Percentiles rank a stretch among this genome's conserved stretches.
phyloP scores from a whole-genome alignment of 2,888 invertebrate genomes.

The Mycalesis mineus region DNA sequence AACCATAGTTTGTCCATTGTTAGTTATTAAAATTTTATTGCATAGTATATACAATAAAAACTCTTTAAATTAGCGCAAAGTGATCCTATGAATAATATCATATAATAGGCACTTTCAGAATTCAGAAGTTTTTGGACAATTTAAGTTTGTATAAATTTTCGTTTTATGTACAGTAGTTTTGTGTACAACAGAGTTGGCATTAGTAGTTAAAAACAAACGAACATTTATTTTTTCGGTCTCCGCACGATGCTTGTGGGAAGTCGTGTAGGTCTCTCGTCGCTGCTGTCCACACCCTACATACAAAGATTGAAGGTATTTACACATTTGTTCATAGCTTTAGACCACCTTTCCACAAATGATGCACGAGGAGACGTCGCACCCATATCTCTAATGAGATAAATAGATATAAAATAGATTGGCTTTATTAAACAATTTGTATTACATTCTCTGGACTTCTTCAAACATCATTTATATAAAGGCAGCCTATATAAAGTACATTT shows the following conservation, averaged over 20 bases:
- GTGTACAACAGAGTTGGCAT: constrained; percentile 7
- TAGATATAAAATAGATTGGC: too few relatives aligned
- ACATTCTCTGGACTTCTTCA: not conserved
- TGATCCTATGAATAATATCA: too few relatives aligned
- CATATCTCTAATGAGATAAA: too few relatives aligned
- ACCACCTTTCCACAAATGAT: not conserved
- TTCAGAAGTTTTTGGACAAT: too few relatives aligned
- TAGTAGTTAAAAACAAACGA: constrained; percentile 39
- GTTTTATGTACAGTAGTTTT: not conserved
- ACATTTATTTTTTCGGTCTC: constrained; percentile 75
- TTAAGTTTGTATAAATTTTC: not conserved
- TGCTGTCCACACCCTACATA: constrained; percentile 66
- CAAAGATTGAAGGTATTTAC: constrained; percentile 38
- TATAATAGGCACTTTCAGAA: too few relatives aligned
- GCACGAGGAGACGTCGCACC: not conserved
- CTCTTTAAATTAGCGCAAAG: too few relatives aligned
- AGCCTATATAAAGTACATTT: not conserved
- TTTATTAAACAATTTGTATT: too few relatives aligned
- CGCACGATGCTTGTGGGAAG: constrained; percentile 68
- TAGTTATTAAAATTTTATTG: not conserved
- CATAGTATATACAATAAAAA: too few relatives aligned
- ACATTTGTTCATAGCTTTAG: constrained; percentile 13
- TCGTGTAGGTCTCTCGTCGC: constrained; percentile 60
- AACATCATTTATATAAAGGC: not conserved
- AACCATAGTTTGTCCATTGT: not conserved